A percentile compares a stretch with the other conserved stretches of the same genome.
Conservation (phyloP, 2,797 vertebrate species). For the Sebastes cheni region DNA sequence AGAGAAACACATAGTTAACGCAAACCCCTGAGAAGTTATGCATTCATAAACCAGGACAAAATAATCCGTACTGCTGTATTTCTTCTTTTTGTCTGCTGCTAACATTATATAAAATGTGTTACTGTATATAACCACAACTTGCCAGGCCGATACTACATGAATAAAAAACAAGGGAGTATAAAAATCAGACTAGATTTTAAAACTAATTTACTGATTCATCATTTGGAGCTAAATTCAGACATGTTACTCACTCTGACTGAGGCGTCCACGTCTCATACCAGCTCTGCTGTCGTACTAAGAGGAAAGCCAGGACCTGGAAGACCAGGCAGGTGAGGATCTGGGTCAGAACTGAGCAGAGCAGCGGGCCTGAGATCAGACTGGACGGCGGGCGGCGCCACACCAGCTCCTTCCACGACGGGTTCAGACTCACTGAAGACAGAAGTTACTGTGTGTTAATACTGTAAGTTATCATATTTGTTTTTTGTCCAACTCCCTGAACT, state of each 20-base stretch:
- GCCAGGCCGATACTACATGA: not conserved
- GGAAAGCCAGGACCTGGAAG: conserved; percentile 91
- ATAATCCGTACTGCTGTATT: not conserved
- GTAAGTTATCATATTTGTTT: not conserved
- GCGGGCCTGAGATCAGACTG: conserved; percentile 91
- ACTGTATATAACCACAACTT: not conserved
- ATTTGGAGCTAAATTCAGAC: not conserved
- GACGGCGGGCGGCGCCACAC: conserved; percentile 90
- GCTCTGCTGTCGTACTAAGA: conserved; percentile 86
- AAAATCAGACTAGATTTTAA: not conserved
- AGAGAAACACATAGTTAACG: not conserved
- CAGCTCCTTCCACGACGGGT: conserved; percentile 94
- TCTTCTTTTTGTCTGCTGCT: not conserved
- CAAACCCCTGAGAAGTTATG: not conserved
- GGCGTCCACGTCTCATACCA: conserved; percentile 90
- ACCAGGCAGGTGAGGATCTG: conserved; percentile 93
- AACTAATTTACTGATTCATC: not conserved
- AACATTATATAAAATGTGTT: not conserved
- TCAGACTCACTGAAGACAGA: conserved; percentile 92
- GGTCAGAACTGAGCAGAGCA: conserved; percentile 92
- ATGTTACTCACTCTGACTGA: conserved; percentile 87
- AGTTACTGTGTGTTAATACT: not conserved
- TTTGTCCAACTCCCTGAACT: not conserved
- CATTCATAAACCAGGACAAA: not conserved
- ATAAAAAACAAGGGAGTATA: not conserved